A percentile compares a stretch with the other conserved stretches of the same genome.
These are phyloP conservation scores for Dissostichus mawsoni DNA, from an alignment of 2,113 vertebrate genomes.

Conservation along the genomic window DNA sequence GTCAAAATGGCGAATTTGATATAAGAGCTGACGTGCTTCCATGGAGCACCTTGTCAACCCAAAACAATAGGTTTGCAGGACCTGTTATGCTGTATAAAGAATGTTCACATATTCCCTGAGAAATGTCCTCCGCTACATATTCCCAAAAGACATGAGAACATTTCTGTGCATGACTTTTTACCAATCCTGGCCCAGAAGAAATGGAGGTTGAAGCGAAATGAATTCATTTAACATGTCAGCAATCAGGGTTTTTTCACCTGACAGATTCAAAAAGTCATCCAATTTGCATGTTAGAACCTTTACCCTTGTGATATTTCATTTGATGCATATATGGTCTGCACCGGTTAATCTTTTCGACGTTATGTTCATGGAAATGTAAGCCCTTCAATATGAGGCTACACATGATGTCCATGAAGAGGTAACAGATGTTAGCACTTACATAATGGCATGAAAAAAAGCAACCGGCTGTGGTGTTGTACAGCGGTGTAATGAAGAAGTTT, in stretches of 20 bases:
- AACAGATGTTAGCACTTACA: slow-evolving; percentile 81
- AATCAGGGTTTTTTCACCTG: slow-evolving; percentile 59
- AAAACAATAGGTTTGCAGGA: slow-evolving; percentile 84
- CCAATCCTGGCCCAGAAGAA: slow-evolving; percentile 53
- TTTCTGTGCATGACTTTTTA: slow-evolving; percentile 82
- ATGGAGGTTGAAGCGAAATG: slow-evolving; percentile 71
- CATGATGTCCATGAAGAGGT: slow-evolving; percentile 56
- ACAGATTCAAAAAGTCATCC: slow-evolving; percentile 44
- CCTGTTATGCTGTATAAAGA: slow-evolving; percentile 77
- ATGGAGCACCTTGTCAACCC: slow-evolving; percentile 83
- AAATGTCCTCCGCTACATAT: slow-evolving; percentile 75
- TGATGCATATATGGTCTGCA: slow-evolving; percentile 34
- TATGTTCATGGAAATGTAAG: slow-evolving; percentile 55
- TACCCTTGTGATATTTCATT: slow-evolving; percentile 56
- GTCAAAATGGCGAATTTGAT: slow-evolving; percentile 84
- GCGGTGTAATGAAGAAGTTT: slow-evolving; percentile 74
- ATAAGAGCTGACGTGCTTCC: slow-evolving; percentile 80
- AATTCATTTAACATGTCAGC: slow-evolving; percentile 68
- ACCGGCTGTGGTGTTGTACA: slow-evolving; percentile 60
- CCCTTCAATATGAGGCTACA: slow-evolving; percentile 52
- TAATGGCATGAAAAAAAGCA: slow-evolving; percentile 61
- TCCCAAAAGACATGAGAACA: slow-evolving; percentile 82
- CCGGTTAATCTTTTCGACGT: slow-evolving; percentile 23
- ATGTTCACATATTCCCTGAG: slow-evolving; percentile 79
- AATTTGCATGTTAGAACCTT: slow-evolving; percentile 48